Percentiles rank a stretch among this genome's conserved stretches.
Conservation (phyloP, 1,140 invertebrate species). For the Diorhabda elongata region DNA sequence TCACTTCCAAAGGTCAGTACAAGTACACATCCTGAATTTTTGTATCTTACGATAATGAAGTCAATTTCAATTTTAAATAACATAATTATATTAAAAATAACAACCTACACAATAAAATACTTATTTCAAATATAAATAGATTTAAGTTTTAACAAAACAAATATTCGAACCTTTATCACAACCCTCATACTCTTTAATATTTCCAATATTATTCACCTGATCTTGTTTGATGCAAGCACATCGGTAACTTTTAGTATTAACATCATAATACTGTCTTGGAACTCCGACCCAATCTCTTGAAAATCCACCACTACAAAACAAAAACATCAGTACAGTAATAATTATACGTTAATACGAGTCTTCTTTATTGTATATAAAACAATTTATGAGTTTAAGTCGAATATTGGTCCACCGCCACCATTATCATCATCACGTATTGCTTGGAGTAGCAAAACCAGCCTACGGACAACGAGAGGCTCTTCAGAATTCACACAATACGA, state of each 20-base stretch:
- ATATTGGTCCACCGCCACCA: too few relatives aligned
- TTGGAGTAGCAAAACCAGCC: too few relatives aligned
- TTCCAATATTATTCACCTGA: constrained; percentile 22
- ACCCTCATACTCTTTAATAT: constrained; percentile 27
- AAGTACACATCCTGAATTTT: too few relatives aligned
- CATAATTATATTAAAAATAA: too few relatives aligned
- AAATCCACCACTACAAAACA: constrained; percentile 36
- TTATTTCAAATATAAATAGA: background rate
- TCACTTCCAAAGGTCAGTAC: too few relatives aligned
- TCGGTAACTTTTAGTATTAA: constrained; percentile 28
- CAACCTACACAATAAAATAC: background rate
- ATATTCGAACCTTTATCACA: constrained; percentile 23
- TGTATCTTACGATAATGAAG: too few relatives aligned
- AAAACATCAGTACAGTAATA: too few relatives aligned
- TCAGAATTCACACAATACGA: too few relatives aligned
- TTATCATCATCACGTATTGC: too few relatives aligned
- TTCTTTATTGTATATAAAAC: background rate
- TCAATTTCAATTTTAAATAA: too few relatives aligned
- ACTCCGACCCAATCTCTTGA: constrained; percentile 35
- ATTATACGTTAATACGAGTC: too few relatives aligned
- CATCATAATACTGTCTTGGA: constrained; percentile 34
- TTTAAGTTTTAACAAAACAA: constrained; percentile 24
- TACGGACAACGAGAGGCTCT: too few relatives aligned
- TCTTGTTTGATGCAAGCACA: constrained; percentile 35
- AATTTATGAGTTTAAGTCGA: constrained; percentile 1